A percentile compares a stretch with the other conserved stretches of the same genome.
These are phyloP conservation scores for Apotomis turbidana DNA, from an alignment of 2,888 invertebrate genomes.

Conservation along the genomic window DNA sequence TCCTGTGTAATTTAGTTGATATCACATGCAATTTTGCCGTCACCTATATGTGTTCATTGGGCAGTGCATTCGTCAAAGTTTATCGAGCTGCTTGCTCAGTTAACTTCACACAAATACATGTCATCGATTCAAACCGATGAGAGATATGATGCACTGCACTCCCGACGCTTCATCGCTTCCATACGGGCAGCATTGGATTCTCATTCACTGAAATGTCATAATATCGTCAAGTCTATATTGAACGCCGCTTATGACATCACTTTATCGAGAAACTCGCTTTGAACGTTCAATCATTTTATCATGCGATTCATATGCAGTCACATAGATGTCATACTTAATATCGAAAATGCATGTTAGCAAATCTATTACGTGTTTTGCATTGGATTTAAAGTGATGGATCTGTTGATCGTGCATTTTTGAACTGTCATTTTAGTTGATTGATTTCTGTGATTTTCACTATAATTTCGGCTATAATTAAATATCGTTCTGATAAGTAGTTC, in stretches of 20 bases:
- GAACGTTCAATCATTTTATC: neutral
- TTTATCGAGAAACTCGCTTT: neutral
- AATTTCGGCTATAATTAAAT: neutral
- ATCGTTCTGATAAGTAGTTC: neutral
- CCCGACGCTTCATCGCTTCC: conserved; percentile 2
- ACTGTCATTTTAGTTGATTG: too few species aligned
- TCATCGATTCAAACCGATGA: neutral
- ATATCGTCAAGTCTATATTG: neutral
- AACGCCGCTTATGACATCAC: neutral
- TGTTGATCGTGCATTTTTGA: too few species aligned
- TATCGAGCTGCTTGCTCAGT: conserved; percentile 22
- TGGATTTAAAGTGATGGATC: too few species aligned
- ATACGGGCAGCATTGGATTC: conserved; percentile 16
- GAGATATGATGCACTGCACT: neutral
- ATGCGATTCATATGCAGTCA: neutral
- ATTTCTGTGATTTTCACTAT: neutral
- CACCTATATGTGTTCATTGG: neutral
- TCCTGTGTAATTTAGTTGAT: too few species aligned
- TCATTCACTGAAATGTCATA: conserved; percentile 11
- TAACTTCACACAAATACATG: conserved; percentile 11
- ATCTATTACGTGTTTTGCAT: too few species aligned
- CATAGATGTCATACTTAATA: neutral
- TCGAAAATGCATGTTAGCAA: neutral
- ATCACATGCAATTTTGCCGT: neutral
- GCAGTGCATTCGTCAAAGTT: neutral